A percentile compares a stretch with the other conserved stretches of the same genome.
Conservation (phyloP, 2,113 vertebrate species). For the Hepsetus odoe region DNA sequence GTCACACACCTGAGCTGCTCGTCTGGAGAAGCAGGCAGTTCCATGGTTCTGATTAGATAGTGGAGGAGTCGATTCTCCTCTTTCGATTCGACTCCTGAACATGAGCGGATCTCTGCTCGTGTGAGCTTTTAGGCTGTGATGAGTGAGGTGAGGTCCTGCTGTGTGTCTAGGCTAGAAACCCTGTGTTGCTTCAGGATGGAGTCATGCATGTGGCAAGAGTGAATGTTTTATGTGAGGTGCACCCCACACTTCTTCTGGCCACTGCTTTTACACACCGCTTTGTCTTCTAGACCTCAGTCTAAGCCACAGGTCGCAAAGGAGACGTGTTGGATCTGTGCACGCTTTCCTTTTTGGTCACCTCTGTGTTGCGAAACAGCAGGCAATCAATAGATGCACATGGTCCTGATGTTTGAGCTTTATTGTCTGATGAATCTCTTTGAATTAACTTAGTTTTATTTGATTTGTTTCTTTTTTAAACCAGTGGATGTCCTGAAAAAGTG, state of each 20-base stretch:
- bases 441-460: too few species aligned
- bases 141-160: not conserved
- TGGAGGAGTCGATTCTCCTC: not conserved
- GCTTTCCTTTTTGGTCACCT: too few species aligned
- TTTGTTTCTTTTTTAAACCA: slow-evolving; percentile 1
- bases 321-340: too few species aligned
- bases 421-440: too few species aligned
- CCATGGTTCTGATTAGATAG: not conserved
- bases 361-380: slow-evolving; percentile 20
- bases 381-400: too few species aligned
- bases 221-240: slow-evolving; percentile 70
- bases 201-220: slow-evolving; percentile 72
- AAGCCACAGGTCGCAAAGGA: too few species aligned
- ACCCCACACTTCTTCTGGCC: slow-evolving; percentile 56
- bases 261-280: too few species aligned
- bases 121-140: not conserved
- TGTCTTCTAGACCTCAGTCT: too few species aligned
- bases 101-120: not conserved
- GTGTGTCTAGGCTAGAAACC: not conserved
- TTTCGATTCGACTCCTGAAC: not conserved
- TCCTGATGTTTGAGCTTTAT: too few species aligned
- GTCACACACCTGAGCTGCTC: not conserved
- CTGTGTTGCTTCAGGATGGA: slow-evolving; percentile 58
- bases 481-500: not conserved
- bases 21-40: not conserved